Conservation (phyloP, 2,888 invertebrate genomes). For the Pilophorus perplexus region DNA sequence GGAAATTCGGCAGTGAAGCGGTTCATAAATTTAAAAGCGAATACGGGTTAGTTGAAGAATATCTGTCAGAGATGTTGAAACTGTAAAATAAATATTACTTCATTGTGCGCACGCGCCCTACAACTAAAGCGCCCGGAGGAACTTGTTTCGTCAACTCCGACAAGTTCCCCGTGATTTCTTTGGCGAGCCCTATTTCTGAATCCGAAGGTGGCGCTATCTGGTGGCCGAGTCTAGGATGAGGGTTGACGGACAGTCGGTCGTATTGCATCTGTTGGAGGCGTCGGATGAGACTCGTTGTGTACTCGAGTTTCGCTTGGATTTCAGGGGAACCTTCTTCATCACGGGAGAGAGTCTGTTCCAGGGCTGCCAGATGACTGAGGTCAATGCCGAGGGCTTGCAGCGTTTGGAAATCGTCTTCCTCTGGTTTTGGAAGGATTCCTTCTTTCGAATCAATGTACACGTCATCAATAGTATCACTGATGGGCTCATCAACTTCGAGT, state of each 20-base stretch:
- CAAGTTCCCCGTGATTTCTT: constrained; percentile 26
- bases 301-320: constrained; percentile 19
- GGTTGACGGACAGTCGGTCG: constrained; percentile 13
- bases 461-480: constrained; percentile 47
- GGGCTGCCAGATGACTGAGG: background rate
- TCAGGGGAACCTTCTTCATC: constrained; percentile 22
- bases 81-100: too few relatives aligned
- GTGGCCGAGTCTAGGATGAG: constrained; percentile 28
- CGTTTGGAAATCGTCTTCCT: constrained; percentile 7
- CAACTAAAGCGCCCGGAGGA: constrained; percentile 17
- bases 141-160: constrained; percentile 13
- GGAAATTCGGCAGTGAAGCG: too few relatives aligned
- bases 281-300: constrained; percentile 3
- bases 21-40: too few relatives aligned
- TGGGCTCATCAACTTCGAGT: constrained; percentile 54
- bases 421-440: background rate
- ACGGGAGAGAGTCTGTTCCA: background rate
- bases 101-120: constrained; percentile 1
- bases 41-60: too few relatives aligned
- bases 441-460: constrained; percentile 18
- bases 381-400: constrained; percentile 8
- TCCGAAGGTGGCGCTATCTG: constrained; percentile 19
- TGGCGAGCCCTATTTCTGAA: constrained; percentile 10
- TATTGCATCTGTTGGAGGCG: constrained; percentile 19
- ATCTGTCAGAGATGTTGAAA: too few relatives aligned